Conservation (phyloP, 2,113 vertebrate species). For the Ardeotis arabs region DNA sequence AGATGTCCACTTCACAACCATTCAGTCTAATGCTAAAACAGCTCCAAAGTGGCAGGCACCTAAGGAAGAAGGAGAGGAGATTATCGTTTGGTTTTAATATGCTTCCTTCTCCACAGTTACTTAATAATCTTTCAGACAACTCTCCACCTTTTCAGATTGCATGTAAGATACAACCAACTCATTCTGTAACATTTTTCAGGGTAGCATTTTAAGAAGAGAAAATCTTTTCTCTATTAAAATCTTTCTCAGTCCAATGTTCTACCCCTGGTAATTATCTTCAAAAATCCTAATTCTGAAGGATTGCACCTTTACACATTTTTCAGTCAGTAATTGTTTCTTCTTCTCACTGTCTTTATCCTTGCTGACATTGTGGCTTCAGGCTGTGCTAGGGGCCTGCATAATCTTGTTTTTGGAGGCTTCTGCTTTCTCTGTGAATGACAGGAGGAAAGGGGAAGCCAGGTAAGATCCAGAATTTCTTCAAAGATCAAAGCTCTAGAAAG, state of each 20-base stretch:
- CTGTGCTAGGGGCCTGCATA: not conserved
- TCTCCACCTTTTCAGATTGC: not conserved
- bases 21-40: not conserved
- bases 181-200: not conserved
- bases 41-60: not conserved
- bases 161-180: not conserved
- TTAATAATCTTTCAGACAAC: not conserved
- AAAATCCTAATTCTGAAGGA: not conserved
- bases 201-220: not conserved
- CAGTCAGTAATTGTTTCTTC: not conserved
- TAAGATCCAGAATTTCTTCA: not conserved
- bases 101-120: not conserved
- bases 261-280: not conserved
- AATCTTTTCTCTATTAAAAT: not conserved
- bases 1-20: not conserved
- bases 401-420: not conserved
- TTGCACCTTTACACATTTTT: not conserved
- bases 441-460: not conserved
- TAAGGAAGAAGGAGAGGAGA: not conserved
- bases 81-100: not conserved
- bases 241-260: not conserved
- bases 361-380: not conserved
- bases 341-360: not conserved
- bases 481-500: slow-evolving; percentile 42
- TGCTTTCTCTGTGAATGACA: not conserved